Conservation (phyloP, 2,113 vertebrate species). For the Hiodon tergisus region DNA sequence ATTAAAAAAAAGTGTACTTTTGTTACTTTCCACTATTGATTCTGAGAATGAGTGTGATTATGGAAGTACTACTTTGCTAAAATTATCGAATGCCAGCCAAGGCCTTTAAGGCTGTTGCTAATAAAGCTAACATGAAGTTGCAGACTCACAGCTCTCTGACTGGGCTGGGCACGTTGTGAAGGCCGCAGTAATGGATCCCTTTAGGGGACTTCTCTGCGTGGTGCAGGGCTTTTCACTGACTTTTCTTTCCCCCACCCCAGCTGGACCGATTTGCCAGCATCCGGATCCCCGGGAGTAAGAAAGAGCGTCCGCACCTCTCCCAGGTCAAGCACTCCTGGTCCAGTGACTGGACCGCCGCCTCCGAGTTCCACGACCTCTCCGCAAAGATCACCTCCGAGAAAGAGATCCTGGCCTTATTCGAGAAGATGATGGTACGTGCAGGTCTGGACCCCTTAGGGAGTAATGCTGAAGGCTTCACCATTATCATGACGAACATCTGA, state of each 20-base stretch:
- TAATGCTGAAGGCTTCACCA: too few relatives aligned
- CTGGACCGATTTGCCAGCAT: slow-evolving; percentile 84
- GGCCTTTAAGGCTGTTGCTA: too few relatives aligned
- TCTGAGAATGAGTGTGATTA: too few relatives aligned
- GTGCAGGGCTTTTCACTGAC: too few relatives aligned
- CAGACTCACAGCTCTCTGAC: too few relatives aligned
- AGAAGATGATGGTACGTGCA: slow-evolving; percentile 88
- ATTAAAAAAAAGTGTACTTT: background rate
- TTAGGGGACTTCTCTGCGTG: too few relatives aligned
- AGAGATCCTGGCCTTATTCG: slow-evolving; percentile 80
- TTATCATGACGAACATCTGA: background rate
- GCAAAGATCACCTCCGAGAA: slow-evolving; percentile 72
- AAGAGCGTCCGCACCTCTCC: slow-evolving; percentile 67
- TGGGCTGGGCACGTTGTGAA: too few relatives aligned
- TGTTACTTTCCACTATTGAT: background rate
- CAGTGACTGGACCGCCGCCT: slow-evolving; percentile 54
- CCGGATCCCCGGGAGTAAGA: slow-evolving; percentile 79
- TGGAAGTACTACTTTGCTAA: too few relatives aligned
- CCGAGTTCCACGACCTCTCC: slow-evolving; percentile 63
- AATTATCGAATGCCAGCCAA: too few relatives aligned
- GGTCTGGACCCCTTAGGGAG: background rate
- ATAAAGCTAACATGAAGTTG: too few relatives aligned
- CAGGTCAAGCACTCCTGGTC: slow-evolving; percentile 56
- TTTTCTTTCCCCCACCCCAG: slow-evolving; percentile 49
- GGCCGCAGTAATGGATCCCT: too few relatives aligned